A percentile compares a stretch with the other conserved stretches of the same genome.
These are phyloP conservation scores for Lathronympha strigana DNA, from an alignment of 2,888 invertebrate species.

Conservation along the genomic window DNA sequence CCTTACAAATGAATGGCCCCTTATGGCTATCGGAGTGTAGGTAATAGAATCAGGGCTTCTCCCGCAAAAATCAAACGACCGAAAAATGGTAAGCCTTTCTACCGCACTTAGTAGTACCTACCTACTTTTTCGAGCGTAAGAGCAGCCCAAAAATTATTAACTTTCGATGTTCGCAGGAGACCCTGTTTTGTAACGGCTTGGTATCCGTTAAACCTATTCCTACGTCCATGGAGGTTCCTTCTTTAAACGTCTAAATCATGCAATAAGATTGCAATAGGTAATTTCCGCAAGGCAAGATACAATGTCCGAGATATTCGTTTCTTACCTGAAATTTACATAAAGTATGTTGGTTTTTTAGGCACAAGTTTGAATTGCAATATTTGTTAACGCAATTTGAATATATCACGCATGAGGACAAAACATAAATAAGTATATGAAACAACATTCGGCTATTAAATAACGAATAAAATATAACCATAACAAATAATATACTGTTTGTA, in stretches of 20 bases:
- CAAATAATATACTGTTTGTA: constrained; percentile 6
- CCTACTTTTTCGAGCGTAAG: too few relatives aligned
- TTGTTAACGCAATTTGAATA: constrained; percentile 52
- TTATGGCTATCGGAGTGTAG: too few relatives aligned
- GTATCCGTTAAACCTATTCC: too few relatives aligned
- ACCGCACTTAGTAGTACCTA: too few relatives aligned
- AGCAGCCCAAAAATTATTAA: too few relatives aligned
- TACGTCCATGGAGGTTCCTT: too few relatives aligned
- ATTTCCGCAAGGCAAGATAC: neutral
- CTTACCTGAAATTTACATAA: constrained; percentile 66
- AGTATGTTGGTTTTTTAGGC: constrained; percentile 60
- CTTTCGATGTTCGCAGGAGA: too few relatives aligned
- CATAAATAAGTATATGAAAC: constrained; percentile 43
- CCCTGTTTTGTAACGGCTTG: too few relatives aligned
- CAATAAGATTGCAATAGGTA: neutral
- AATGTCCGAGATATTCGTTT: neutral
- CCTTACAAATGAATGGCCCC: too few relatives aligned
- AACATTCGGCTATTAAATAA: constrained; percentile 45
- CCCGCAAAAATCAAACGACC: too few relatives aligned
- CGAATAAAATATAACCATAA: constrained; percentile 28
- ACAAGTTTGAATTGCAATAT: constrained; percentile 59
- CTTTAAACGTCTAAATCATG: neutral
- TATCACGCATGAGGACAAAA: constrained; percentile 39
- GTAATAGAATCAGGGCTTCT: too few relatives aligned
- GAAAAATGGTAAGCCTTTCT: too few relatives aligned